phyloP scores from a whole-genome alignment of 2,888 invertebrate genomes.

The Tipula helvola region DNA sequence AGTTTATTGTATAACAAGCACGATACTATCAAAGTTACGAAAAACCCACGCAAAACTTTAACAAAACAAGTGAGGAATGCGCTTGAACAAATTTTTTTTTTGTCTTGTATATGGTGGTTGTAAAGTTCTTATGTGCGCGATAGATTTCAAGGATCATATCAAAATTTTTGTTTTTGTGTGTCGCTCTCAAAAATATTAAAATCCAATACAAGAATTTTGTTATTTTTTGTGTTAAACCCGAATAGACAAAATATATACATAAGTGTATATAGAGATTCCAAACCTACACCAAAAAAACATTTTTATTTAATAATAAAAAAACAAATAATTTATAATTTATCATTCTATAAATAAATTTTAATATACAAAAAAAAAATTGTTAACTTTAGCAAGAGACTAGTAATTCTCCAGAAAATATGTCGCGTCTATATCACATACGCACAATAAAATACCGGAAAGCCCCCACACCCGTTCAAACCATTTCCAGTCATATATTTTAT shows the following conservation, averaged over 20 bases:
- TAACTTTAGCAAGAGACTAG: background rate
- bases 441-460: background rate
- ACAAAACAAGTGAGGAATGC: background rate
- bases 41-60: background rate
- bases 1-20: background rate
- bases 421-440: background rate
- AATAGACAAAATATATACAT: background rate
- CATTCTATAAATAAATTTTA: conserved; percentile 4
- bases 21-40: background rate
- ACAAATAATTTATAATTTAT: background rate
- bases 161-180: background rate
- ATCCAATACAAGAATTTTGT: background rate
- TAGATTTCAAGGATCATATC: background rate
- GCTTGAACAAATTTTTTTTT: background rate
- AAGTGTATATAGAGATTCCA: background rate
- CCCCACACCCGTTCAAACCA: background rate
- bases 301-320: background rate
- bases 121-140: background rate
- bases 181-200: background rate
- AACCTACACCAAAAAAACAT: background rate
- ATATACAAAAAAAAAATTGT: background rate
- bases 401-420: background rate
- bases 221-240: background rate
- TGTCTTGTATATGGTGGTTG: background rate
- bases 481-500: background rate